Evolutionary conservation across 2,797 vertebrate genomes (phyloP).

Genomic region (Yasuhikotakia modesta): DNA sequence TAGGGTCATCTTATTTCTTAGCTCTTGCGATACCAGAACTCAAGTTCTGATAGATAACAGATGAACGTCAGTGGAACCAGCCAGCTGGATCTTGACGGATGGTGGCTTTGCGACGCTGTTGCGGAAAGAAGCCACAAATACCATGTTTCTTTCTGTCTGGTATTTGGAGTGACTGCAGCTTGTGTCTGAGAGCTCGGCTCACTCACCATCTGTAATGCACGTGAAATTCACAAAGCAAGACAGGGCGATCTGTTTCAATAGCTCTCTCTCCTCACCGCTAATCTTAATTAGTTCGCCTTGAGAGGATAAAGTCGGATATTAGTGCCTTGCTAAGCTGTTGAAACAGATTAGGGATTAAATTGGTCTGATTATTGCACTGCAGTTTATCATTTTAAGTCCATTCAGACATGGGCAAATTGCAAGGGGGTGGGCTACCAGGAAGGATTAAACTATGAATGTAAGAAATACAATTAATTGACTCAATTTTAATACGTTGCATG

Average conservation of each 20-base stretch:
- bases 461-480: too few species aligned
- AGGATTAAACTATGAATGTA: background rate
- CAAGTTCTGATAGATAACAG: constrained; percentile 51
- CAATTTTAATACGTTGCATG: too few species aligned
- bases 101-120: constrained; percentile 38
- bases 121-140: constrained; percentile 49
- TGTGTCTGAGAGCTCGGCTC: constrained; percentile 64
- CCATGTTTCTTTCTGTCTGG: constrained; percentile 53
- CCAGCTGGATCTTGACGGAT: constrained; percentile 47
- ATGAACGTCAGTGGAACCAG: constrained; percentile 32
- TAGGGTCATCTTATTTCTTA: constrained; percentile 33
- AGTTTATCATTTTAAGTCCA: constrained; percentile 23
- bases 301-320: constrained; percentile 46
- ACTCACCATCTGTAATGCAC: constrained; percentile 59
- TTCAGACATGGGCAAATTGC: constrained; percentile 28
- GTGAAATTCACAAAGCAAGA: constrained; percentile 58
- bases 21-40: constrained; percentile 19
- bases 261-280: constrained; percentile 20
- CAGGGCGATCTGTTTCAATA: constrained; percentile 57
- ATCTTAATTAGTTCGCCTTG: constrained; percentile 45
- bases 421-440: background rate
- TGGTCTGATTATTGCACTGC: constrained; percentile 31
- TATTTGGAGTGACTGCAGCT: constrained; percentile 50
- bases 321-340: constrained; percentile 37
- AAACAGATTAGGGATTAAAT: constrained; percentile 45